These are phyloP conservation scores for Lepidochrysops patricia DNA, from an alignment of 2,888 invertebrate genomes.

Conservation along the genomic window DNA sequence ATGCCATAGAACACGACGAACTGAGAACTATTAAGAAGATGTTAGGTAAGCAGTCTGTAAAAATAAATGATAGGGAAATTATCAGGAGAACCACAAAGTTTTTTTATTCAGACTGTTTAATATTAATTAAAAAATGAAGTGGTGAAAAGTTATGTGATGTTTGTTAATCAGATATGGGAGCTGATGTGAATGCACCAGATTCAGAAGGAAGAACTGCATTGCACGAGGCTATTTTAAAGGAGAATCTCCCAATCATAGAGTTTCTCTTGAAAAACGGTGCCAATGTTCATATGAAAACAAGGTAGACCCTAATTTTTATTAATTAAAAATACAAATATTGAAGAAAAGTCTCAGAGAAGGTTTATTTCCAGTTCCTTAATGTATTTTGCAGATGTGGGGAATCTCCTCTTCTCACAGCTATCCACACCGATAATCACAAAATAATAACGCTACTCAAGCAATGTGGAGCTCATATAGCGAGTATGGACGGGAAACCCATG, in stretches of 20 bases:
- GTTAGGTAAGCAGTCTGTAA: conserved; percentile 35
- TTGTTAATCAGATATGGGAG: conserved; percentile 72
- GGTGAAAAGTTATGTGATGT: not conserved
- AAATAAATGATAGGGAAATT: too few species aligned
- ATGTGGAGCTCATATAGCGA: conserved; percentile 84
- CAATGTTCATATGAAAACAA: conserved; percentile 85
- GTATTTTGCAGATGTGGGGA: conserved; percentile 70
- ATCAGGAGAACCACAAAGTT: not conserved
- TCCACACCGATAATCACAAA: conserved; percentile 75
- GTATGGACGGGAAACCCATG: conserved; percentile 68
- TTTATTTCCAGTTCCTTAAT: too few species aligned
- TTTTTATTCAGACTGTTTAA: not conserved
- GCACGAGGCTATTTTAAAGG: conserved; percentile 85
- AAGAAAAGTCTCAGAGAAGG: too few species aligned
- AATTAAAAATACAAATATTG: too few species aligned
- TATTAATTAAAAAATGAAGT: not conserved
- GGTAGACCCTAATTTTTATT: too few species aligned
- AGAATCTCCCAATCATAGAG: conserved; percentile 79
- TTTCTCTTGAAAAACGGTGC: conserved; percentile 86
- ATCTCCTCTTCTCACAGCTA: conserved; percentile 82
- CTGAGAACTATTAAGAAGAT: conserved; percentile 47
- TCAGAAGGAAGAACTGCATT: conserved; percentile 85
- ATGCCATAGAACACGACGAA: conserved; percentile 55
- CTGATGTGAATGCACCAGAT: conserved; percentile 82
- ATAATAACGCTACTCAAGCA: conserved; percentile 79